A percentile compares a stretch with the other conserved stretches of the same genome.
Evolutionary conservation across 2,797 vertebrate species (phyloP).

Genomic region (Podargus strigoides): DNA sequence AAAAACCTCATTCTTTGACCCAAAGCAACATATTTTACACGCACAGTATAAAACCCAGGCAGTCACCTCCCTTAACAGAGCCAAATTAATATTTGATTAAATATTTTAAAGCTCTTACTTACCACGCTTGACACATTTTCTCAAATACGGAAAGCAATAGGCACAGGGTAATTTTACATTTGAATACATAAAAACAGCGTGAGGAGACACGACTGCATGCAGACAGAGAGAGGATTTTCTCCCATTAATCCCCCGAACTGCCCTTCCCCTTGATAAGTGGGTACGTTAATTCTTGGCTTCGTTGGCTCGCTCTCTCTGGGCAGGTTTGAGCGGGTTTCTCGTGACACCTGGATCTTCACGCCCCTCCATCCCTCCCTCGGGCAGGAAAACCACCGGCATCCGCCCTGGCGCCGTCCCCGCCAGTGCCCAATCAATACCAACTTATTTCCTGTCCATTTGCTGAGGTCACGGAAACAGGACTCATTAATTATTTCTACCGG

Average conservation of each 20-base stretch:
- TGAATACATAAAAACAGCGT: slow-evolving; percentile 22
- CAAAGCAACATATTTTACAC: background rate
- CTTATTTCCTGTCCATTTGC: slow-evolving; percentile 99
- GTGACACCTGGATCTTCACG: slow-evolving; percentile 75
- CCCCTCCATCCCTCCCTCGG: slow-evolving; percentile 69
- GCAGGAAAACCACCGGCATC: slow-evolving; percentile 94
- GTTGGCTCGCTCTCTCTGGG: background rate
- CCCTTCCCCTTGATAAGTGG: slow-evolving; percentile 11
- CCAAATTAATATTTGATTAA: slow-evolving; percentile 60
- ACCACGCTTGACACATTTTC: slow-evolving; percentile 61
- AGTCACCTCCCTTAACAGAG: slow-evolving; percentile 46
- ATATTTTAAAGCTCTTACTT: slow-evolving; percentile 67
- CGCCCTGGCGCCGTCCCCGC: slow-evolving; percentile 91
- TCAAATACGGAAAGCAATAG: slow-evolving; percentile 32
- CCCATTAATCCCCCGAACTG: background rate
- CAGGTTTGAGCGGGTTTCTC: slow-evolving; percentile 5
- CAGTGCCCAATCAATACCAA: slow-evolving; percentile 92
- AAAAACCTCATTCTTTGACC: slow-evolving; percentile 11
- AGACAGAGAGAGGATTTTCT: background rate
- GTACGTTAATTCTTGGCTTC: background rate
- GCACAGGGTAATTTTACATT: slow-evolving; percentile 30
- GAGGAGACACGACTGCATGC: background rate
- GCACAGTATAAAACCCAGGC: slow-evolving; percentile 22
- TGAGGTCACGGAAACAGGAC: slow-evolving; percentile 89
- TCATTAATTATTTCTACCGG: slow-evolving; percentile 99